A percentile compares a stretch with the other conserved stretches of the same genome.
Conservation (phyloP, 2,888 invertebrate species). For the Sylvicola cinctus region DNA sequence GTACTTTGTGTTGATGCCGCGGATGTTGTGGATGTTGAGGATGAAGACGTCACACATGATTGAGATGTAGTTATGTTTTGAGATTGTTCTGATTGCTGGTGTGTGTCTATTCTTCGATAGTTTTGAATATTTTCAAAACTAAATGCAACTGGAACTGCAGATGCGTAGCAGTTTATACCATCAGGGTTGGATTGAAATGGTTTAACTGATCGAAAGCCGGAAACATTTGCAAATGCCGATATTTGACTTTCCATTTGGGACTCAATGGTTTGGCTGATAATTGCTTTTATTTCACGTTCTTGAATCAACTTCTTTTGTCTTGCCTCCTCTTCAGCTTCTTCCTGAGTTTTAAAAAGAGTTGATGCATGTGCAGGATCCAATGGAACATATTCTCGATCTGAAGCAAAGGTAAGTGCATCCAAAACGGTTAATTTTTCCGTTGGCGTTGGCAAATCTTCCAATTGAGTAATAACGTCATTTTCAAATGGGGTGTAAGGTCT, state of each 20-base stretch:
- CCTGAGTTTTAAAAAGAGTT: conserved; percentile 2
- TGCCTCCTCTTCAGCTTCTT: conserved; percentile 3
- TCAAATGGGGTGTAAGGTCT: conserved; percentile 37
- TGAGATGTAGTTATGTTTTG: not conserved
- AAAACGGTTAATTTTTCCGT: conserved; percentile 29
- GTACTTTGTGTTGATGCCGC: not conserved
- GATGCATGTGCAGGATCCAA: conserved; percentile 27
- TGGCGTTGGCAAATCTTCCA: conserved; percentile 20
- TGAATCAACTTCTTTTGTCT: conserved; percentile 3
- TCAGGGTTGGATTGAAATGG: conserved; percentile 20
- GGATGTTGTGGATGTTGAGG: not conserved
- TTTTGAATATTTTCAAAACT: not conserved
- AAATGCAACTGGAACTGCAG: not conserved
- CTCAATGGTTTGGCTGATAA: conserved; percentile 2
- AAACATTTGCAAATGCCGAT: conserved; percentile 22
- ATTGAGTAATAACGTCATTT: conserved; percentile 24
- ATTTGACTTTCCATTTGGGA: conserved; percentile 11
- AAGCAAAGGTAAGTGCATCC: conserved; percentile 40
- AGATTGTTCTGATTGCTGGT: not conserved
- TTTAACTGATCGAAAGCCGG: conserved; percentile 10
- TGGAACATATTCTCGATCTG: conserved; percentile 38
- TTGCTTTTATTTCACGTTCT: conserved; percentile 2
- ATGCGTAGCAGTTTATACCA: not conserved
- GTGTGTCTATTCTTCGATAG: too few relatives aligned
- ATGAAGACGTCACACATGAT: conserved; percentile 2